A percentile compares a stretch with the other conserved stretches of the same genome.
phyloP scores from a whole-genome alignment of 2,113 vertebrate genomes.

The Hippocampus zosterae region DNA sequence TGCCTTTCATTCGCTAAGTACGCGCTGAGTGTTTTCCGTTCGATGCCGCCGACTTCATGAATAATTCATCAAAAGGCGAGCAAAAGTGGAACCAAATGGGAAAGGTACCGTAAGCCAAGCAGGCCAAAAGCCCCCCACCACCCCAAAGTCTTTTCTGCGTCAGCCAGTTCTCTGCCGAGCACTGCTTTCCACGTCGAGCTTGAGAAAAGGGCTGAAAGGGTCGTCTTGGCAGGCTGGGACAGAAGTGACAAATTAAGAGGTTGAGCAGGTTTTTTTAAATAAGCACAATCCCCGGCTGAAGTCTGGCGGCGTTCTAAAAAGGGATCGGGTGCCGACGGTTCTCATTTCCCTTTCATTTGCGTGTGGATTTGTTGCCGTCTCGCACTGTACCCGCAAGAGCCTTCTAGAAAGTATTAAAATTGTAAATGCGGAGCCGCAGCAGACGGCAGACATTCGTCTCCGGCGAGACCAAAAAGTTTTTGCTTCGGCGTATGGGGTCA shows the following conservation, averaged over 20 bases:
- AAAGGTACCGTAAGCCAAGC: background rate
- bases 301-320: slow-evolving; percentile 24
- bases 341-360: slow-evolving; percentile 35
- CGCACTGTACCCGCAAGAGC: background rate
- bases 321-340: slow-evolving; percentile 19
- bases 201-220: slow-evolving; percentile 25
- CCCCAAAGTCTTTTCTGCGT: background rate
- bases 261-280: slow-evolving; percentile 49
- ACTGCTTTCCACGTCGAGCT: slow-evolving; percentile 11
- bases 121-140: background rate
- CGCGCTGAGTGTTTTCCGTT: background rate
- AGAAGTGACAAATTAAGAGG: slow-evolving; percentile 46
- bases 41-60: background rate
- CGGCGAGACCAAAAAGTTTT: background rate
- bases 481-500: background rate
- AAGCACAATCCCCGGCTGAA: slow-evolving; percentile 29
- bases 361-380: slow-evolving; percentile 18
- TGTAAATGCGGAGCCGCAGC: background rate
- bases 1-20: slow-evolving; percentile 4
- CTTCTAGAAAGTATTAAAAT: background rate
- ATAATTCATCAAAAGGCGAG: background rate
- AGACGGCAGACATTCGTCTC: background rate
- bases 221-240: slow-evolving; percentile 27
- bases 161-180: background rate
- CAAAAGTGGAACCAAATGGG: background rate